Evolutionary conservation across 2,113 vertebrate genomes (phyloP).

Genomic region (Vanacampus margaritifer): DNA sequence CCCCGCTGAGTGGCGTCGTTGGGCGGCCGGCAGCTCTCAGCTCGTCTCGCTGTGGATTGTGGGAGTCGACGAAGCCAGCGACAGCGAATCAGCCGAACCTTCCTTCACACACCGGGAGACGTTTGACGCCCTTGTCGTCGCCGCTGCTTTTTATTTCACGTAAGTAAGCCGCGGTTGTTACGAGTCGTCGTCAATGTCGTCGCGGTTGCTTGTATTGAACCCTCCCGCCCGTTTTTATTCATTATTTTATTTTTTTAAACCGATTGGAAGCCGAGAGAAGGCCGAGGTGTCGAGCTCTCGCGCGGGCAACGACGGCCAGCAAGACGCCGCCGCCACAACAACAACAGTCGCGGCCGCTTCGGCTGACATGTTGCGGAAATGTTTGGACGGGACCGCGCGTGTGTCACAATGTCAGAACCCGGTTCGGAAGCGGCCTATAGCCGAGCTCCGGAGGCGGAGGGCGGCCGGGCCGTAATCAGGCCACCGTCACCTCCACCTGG

Average conservation of each 20-base stretch:
- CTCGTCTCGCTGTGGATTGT: conserved; percentile 72
- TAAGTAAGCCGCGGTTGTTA: background rate
- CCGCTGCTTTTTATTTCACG: conserved; percentile 7
- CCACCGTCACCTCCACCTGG: background rate
- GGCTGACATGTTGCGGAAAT: conserved; percentile 11
- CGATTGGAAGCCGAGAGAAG: background rate
- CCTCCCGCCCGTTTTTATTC: background rate
- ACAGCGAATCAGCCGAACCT: conserved; percentile 49
- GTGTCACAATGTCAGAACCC: background rate
- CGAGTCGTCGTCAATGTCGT: background rate
- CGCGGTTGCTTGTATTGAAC: background rate
- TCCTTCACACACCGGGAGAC: conserved; percentile 41
- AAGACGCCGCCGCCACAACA: background rate
- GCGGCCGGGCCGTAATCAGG: background rate
- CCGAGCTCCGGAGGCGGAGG: background rate
- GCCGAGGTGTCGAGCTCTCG: conserved; percentile 2
- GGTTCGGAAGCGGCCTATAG: background rate
- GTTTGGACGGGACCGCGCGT: background rate
- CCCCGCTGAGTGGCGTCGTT: conserved; percentile 2
- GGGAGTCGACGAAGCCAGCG: conserved; percentile 65
- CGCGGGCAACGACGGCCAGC: background rate
- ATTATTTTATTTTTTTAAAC: background rate
- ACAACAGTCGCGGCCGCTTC: no score
- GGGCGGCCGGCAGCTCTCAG: conserved; percentile 44
- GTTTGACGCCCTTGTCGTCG: conserved; percentile 34